Percentiles rank a stretch among this genome's conserved stretches.
These are phyloP conservation scores for Caracal caracal DNA, from an alignment of 2,113 vertebrate species.

Conservation along the genomic window DNA sequence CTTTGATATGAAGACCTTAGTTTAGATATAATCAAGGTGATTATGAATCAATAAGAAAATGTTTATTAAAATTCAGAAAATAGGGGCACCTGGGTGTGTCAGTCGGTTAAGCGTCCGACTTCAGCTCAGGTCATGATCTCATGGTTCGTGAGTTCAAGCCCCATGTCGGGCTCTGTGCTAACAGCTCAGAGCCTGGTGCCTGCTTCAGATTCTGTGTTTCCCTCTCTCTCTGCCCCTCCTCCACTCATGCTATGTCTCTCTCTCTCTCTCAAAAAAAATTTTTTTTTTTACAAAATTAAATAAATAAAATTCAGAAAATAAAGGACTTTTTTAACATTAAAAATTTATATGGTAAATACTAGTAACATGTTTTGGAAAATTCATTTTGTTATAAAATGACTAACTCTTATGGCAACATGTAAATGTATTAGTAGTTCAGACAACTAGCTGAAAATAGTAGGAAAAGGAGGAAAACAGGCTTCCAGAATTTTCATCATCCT, in stretches of 20 bases:
- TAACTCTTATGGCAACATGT: not conserved
- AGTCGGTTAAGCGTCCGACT: too few species aligned
- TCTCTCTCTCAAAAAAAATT: not conserved
- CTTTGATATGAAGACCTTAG: not conserved
- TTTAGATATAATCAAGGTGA: not conserved
- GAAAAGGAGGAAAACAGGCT: slow-evolving; percentile 60
- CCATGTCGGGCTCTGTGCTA: too few species aligned
- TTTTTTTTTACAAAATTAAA: too few species aligned
- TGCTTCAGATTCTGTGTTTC: too few species aligned
- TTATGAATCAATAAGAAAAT: not conserved
- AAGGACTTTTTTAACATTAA: not conserved
- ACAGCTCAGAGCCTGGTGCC: too few species aligned
- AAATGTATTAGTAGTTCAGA: slow-evolving; percentile 30
- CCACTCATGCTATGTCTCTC: too few species aligned
- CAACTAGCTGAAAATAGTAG: slow-evolving; percentile 24
- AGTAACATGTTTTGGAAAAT: slow-evolving; percentile 73
- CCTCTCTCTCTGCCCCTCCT: too few species aligned
- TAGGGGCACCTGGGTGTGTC: too few species aligned
- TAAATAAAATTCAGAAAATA: not conserved
- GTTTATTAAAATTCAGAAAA: not conserved
- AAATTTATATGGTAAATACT: slow-evolving; percentile 35
- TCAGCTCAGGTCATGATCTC: too few species aligned
- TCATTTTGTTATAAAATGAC: slow-evolving; percentile 46
- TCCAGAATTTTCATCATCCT: slow-evolving; percentile 42
- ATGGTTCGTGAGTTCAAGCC: too few species aligned